phyloP scores from a whole-genome alignment of 1,140 invertebrate species.

The Drosophila jambulina region DNA sequence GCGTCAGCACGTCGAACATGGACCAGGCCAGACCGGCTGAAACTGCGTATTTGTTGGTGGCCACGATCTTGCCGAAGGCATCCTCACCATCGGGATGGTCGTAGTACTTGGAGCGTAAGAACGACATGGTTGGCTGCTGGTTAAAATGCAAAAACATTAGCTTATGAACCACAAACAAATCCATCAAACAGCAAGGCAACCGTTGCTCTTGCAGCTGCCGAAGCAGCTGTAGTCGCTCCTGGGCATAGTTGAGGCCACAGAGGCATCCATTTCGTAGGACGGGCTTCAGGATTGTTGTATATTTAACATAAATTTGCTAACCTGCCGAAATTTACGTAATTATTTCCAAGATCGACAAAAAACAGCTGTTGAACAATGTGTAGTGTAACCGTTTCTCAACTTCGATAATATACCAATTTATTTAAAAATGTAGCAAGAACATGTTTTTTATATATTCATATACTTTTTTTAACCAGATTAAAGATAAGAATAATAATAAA shows the following conservation, averaged over 20 bases:
- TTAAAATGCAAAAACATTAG: constrained; percentile 30
- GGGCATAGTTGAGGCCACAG: no score
- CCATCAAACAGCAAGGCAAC: no score
- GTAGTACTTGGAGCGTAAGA: constrained; percentile 87
- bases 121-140: constrained; percentile 66
- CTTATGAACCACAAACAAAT: neutral
- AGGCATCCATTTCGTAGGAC: accelerated
- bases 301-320: constrained; percentile 62
- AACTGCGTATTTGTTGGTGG: constrained; percentile 87
- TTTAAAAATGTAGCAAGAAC: neutral
- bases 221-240: neutral
- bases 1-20: constrained; percentile 87
- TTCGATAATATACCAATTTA: neutral
- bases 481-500: no score
- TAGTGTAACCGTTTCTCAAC: neutral
- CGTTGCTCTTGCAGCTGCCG: neutral
- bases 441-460: neutral
- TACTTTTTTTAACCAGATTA: neutral
- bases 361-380: constrained; percentile 59
- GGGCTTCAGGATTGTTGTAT: neutral
- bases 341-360: constrained; percentile 57
- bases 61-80: constrained; percentile 88
- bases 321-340: constrained; percentile 82
- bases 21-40: constrained; percentile 85
- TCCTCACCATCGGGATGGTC: constrained; percentile 90